Evolutionary conservation across 2,888 invertebrate species (phyloP).

Genomic region (Synanthedon myopaeformis): DNA sequence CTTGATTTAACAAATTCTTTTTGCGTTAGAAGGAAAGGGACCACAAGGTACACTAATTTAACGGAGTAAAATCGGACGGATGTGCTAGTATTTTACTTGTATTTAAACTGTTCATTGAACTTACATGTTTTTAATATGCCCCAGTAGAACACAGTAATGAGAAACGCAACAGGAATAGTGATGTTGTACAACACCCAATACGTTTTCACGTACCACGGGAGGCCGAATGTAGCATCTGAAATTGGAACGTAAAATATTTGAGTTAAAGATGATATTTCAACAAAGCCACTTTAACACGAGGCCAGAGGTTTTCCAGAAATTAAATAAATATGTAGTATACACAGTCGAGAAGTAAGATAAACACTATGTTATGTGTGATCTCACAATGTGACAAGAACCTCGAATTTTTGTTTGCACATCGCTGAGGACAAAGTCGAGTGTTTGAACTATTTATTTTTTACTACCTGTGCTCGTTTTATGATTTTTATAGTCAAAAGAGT

Average conservation of each 20-base stretch:
- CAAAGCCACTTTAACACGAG: not conserved
- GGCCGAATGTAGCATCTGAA: slow-evolving; percentile 46
- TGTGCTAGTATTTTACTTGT: no score
- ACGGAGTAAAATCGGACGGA: no score
- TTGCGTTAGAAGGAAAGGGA: no score
- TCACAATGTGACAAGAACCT: not conserved
- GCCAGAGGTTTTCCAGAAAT: not conserved
- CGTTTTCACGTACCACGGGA: slow-evolving; percentile 57
- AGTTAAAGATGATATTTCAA: no score
- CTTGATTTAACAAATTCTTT: no score
- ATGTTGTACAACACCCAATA: slow-evolving; percentile 66
- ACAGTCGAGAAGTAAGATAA: not conserved
- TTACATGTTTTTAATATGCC: slow-evolving; percentile 44
- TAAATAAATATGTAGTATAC: not conserved
- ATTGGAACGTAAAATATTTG: not conserved
- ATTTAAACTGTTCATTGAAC: slow-evolving; percentile 9
- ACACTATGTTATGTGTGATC: not conserved
- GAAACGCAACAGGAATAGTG: slow-evolving; percentile 56
- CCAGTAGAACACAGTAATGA: slow-evolving; percentile 65
- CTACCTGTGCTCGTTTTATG: no score
- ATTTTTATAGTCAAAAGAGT: no score
- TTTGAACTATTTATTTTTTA: not conserved
- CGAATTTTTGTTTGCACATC: not conserved
- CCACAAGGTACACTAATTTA: no score
- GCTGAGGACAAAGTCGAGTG: not conserved